Evolutionary conservation across 2,113 vertebrate species (phyloP).

Genomic region (Oncorhynchus nerka): DNA sequence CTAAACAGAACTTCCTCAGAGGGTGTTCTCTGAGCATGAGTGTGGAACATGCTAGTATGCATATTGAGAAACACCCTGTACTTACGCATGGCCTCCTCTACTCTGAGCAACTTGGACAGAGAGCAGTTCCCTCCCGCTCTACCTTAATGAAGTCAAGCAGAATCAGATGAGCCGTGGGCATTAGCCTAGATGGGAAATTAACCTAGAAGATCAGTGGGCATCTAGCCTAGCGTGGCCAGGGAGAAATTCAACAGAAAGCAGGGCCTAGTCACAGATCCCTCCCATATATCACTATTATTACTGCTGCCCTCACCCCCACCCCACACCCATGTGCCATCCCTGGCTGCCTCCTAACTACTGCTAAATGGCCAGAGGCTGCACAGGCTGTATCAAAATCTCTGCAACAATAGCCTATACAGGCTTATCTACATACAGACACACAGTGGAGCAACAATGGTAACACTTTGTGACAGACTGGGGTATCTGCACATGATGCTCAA

Average conservation of each 20-base stretch:
- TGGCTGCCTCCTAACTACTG: constrained; percentile 29
- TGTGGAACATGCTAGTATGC: too few species aligned
- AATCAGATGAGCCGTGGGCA: constrained; percentile 18
- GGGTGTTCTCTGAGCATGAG: too few species aligned
- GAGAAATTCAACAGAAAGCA: constrained; percentile 26
- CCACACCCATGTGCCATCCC: constrained; percentile 35
- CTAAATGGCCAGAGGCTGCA: constrained; percentile 24
- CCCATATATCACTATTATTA: constrained; percentile 23
- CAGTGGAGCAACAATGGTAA: constrained; percentile 2
- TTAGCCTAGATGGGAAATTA: not conserved
- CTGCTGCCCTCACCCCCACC: constrained; percentile 38
- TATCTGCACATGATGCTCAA: not conserved
- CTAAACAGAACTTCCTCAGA: too few species aligned
- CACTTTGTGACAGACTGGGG: not conserved
- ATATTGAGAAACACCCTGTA: too few species aligned
- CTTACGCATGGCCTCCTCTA: not conserved
- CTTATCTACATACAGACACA: not conserved
- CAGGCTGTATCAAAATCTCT: constrained; percentile 1
- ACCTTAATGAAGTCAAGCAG: constrained; percentile 17
- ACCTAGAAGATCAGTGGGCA: constrained; percentile 25
- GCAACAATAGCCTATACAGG: constrained; percentile 2
- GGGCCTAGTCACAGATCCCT: constrained; percentile 20
- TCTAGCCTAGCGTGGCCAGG: constrained; percentile 15
- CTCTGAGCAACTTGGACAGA: not conserved
- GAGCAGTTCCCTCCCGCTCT: constrained; percentile 2